These are phyloP conservation scores for Aurelia sp. DNA, from an alignment of 30 jellyfish, hydroid and myxozoan species.

Conservation along the genomic window DNA sequence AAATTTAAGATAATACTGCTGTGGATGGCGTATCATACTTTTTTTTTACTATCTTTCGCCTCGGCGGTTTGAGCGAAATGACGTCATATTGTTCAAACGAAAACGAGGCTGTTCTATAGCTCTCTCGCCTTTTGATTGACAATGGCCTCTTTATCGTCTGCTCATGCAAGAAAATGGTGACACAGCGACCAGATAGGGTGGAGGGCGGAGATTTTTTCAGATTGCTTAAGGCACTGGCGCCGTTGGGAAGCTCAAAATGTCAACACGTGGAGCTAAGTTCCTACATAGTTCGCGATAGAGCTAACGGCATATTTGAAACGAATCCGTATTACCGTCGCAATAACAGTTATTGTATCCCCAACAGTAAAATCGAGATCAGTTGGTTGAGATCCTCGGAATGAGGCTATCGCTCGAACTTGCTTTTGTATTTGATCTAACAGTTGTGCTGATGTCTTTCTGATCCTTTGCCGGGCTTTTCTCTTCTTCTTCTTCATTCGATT, in stretches of 20 bases:
- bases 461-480: slow-evolving; percentile 61
- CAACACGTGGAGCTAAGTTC: neutral
- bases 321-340: slow-evolving; percentile 51
- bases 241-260: neutral
- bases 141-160: no score
- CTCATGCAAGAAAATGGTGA: no score
- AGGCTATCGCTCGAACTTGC: slow-evolving; percentile 70
- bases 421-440: slow-evolving; percentile 42
- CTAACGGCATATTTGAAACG: neutral
- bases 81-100: no score
- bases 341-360: slow-evolving; percentile 71
- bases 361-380: slow-evolving; percentile 64
- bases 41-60: no score
- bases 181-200: no score
- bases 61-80: neutral
- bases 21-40: no score
- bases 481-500: slow-evolving; percentile 79
- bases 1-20: no score
- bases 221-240: neutral
- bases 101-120: neutral
- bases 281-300: neutral
- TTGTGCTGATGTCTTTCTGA: slow-evolving; percentile 37
- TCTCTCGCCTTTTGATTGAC: no score
- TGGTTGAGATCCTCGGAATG: slow-evolving; percentile 67
- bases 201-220: neutral